A percentile compares a stretch with the other conserved stretches of the same genome.
phyloP scores from a whole-genome alignment of 2,888 invertebrate genomes.

The Nowickia ferox region DNA sequence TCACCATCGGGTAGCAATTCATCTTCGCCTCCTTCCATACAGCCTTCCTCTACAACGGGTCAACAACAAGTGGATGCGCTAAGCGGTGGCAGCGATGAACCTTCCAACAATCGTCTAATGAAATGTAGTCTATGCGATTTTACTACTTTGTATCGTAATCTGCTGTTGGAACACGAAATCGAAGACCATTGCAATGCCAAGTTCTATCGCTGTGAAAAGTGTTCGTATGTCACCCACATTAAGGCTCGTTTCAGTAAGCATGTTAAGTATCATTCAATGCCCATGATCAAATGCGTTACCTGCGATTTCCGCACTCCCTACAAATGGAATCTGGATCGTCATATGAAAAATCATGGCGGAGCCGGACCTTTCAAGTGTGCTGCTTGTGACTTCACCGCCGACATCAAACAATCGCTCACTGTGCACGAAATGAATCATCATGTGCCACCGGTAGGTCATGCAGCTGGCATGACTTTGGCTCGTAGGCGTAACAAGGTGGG shows the following conservation, averaged over 20 bases:
- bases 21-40: slow-evolving; percentile 75
- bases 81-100: slow-evolving; percentile 75
- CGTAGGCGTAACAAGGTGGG: slow-evolving; percentile 90
- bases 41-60: slow-evolving; percentile 68
- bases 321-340: slow-evolving; percentile 96
- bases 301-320: slow-evolving; percentile 97
- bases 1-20: slow-evolving; percentile 79
- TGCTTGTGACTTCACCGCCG: slow-evolving; percentile 94
- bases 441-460: slow-evolving; percentile 90
- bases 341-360: slow-evolving; percentile 95
- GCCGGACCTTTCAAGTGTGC: slow-evolving; percentile 93
- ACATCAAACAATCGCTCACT: slow-evolving; percentile 95
- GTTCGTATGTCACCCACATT: slow-evolving; percentile 95
- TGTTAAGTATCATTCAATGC: slow-evolving; percentile 96
- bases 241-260: slow-evolving; percentile 95
- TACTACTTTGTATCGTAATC: slow-evolving; percentile 86
- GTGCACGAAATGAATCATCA: slow-evolving; percentile 96
- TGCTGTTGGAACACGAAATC: slow-evolving; percentile 88
- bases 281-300: slow-evolving; percentile 95
- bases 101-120: slow-evolving; percentile 80
- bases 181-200: slow-evolving; percentile 90
- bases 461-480: slow-evolving; percentile 84
- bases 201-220: slow-evolving; percentile 94
- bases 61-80: slow-evolving; percentile 39
- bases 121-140: slow-evolving; percentile 89